Evolutionary conservation across 2,888 invertebrate genomes (phyloP), one percentile per base, ranked within the genome.

Genomic region (Catocala sponsa): DNA sequence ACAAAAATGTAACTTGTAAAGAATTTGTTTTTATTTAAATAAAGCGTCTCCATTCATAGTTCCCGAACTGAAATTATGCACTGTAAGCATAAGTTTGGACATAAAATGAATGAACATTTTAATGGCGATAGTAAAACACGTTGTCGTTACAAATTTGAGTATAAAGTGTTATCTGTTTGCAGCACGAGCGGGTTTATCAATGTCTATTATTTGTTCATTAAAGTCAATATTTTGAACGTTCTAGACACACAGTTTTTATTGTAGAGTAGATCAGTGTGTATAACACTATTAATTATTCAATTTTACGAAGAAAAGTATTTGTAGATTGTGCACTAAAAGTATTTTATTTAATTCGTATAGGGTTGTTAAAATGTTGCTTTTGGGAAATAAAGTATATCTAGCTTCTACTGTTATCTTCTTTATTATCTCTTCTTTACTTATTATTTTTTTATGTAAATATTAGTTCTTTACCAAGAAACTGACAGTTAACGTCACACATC

Each of bases 141-240:
- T 66, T 69, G 63, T 63, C 63, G 52, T 65, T 69, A 70, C 68
- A 74, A 81, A 72, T 80, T 76, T 71, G 61, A 78, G 69, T 74
- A 72, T 78, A 76, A 79, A 80, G 72, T 83, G 82, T 86, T 91
- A 90, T 90, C 88, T 83, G 73, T 84, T 84, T 81, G 83, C 73
- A 77, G 89, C 90, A 90, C 90, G 90, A 86, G 89, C 85, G 83
- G 72, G 78, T 81, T 88, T 91, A 91, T 91, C 89, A 74, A 65
- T 60, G 25, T 65, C 63, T 79, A 52, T 64, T 91, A 87, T 91
- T 91, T 91, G 81, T 78, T 79, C 50, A 67, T 63, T 67, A 61
- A n/a, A 48, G 83, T 74, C 89, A 92, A 92, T 91, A 87, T 91
- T 92, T 84, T 90, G 78, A 81, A 79, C 83, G 79, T 79, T 74